Evolutionary conservation across 2,113 vertebrate genomes (phyloP).

Genomic region (Smithornis capensis): DNA sequence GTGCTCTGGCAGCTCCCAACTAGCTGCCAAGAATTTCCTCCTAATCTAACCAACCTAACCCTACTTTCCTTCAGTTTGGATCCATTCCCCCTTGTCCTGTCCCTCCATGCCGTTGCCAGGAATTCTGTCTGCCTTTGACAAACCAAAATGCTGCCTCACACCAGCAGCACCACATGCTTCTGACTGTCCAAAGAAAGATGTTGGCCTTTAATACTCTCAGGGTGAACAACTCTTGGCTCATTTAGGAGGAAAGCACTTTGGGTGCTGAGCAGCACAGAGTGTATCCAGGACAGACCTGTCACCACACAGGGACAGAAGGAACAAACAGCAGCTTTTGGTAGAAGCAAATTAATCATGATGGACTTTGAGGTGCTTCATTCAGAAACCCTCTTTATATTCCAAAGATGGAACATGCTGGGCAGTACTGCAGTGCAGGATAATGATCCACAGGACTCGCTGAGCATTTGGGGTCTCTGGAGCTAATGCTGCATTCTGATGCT

Average conservation of each 20-base stretch:
- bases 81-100: not conserved
- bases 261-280: not conserved
- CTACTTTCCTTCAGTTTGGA: not conserved
- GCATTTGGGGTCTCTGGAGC: not conserved
- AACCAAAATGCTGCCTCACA: not conserved
- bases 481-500: not conserved
- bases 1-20: not conserved
- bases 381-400: slow-evolving; percentile 10
- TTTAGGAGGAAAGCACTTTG: not conserved
- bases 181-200: not conserved
- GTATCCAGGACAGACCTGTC: not conserved
- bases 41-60: not conserved
- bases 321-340: slow-evolving; percentile 19
- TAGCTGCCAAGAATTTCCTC: too few relatives aligned
- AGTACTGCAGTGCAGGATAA: not conserved
- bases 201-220: not conserved
- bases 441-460: not conserved
- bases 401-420: not conserved
- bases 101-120: not conserved
- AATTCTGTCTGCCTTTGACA: not conserved
- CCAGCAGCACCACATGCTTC: not conserved
- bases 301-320: slow-evolving; percentile 5
- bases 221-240: slow-evolving; percentile 2
- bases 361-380: slow-evolving; percentile 7
- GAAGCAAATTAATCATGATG: not conserved